Percentiles rank a stretch among this genome's conserved stretches.
Conservation (phyloP, 2,113 vertebrate species). For the Ceuthmochares aereus region DNA sequence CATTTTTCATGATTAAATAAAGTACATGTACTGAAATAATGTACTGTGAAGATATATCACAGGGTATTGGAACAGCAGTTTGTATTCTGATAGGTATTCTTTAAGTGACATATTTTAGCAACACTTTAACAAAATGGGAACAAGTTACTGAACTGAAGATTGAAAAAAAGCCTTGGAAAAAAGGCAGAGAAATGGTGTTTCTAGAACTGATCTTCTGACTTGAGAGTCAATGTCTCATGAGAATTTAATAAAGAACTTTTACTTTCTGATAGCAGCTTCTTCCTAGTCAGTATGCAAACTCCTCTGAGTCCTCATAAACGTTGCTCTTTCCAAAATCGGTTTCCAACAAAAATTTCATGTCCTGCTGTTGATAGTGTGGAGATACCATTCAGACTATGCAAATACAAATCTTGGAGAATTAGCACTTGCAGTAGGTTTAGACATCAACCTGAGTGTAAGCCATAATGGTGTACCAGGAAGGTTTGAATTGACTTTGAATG, state of each 20-base stretch:
- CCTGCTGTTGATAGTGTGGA: neutral
- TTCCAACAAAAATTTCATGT: neutral
- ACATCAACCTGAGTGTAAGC: neutral
- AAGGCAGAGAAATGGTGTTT: neutral
- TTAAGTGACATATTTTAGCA: neutral
- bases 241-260: conserved; percentile 8
- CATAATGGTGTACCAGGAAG: neutral
- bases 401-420: neutral
- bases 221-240: neutral
- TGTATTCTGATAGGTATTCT: neutral
- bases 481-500: neutral
- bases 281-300: neutral
- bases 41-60: neutral
- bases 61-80: neutral
- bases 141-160: neutral
- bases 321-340: neutral
- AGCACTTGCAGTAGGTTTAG: neutral
- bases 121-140: neutral
- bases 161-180: neutral
- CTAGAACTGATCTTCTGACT: neutral
- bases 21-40: neutral
- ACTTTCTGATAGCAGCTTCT: neutral
- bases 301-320: neutral
- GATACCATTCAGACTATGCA: neutral
- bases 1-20: neutral